Conservation (phyloP, 2,113 vertebrate genomes). For the Chelonoidis abingdonii region DNA sequence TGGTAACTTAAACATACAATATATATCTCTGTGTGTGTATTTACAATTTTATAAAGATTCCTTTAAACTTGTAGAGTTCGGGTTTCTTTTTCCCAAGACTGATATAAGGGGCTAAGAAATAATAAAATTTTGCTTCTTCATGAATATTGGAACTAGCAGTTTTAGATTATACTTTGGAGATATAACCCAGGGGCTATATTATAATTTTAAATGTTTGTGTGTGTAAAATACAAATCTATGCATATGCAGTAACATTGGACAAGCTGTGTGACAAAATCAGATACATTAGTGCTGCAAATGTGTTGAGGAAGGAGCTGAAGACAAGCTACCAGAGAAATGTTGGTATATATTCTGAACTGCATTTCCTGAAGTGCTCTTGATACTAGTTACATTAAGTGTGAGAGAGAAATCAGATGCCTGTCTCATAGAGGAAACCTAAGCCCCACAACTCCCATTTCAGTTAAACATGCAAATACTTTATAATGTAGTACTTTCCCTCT, state of each 20-base stretch:
- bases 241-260: not conserved
- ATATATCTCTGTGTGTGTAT: not conserved
- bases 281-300: not conserved
- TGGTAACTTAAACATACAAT: slow-evolving; percentile 50
- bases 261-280: not conserved
- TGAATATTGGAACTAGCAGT: not conserved
- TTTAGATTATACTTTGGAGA: not conserved
- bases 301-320: slow-evolving; percentile 28
- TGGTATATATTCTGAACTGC: not conserved
- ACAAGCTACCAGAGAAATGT: slow-evolving; percentile 42
- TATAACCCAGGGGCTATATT: not conserved
- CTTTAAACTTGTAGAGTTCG: not conserved
- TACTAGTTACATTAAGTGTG: slow-evolving; percentile 23
- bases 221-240: not conserved
- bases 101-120: not conserved
- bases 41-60: not conserved
- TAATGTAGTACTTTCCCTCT: not conserved
- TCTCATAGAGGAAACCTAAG: not conserved
- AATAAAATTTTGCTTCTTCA: not conserved
- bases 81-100: not conserved
- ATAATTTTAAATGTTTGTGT: not conserved
- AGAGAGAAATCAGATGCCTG: slow-evolving; percentile 9
- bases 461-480: no score
- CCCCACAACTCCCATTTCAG: not conserved
- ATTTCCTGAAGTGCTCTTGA: slow-evolving; percentile 47